A percentile compares a stretch with the other conserved stretches of the same genome.
Evolutionary conservation across 1,140 invertebrate species (phyloP).

Genomic region (Venustaconcha ellipsiformis): DNA sequence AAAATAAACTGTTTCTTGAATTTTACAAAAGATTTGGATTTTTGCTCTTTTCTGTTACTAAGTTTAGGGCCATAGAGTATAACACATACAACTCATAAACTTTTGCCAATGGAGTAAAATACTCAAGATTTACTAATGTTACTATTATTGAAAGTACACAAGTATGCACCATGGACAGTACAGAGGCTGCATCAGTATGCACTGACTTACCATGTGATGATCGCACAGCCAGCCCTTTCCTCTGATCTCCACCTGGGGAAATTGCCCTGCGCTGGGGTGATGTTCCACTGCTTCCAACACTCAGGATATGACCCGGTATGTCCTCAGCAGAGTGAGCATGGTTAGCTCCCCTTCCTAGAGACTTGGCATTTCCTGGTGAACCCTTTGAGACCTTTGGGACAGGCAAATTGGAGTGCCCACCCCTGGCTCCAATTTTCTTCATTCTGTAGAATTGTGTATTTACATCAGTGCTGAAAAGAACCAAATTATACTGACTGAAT

Average conservation of each 20-base stretch:
- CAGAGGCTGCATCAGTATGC: neutral
- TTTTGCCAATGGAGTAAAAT: neutral
- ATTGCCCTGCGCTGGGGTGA: slow-evolving; percentile 40
- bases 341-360: slow-evolving; percentile 38
- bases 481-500: too few species aligned
- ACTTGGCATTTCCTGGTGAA: slow-evolving; percentile 46
- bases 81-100: too few species aligned
- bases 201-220: slow-evolving; percentile 33
- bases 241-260: slow-evolving; percentile 41
- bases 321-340: slow-evolving; percentile 57
- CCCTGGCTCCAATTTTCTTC: slow-evolving; percentile 42
- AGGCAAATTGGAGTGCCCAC: slow-evolving; percentile 51
- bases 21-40: too few species aligned
- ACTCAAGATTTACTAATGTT: neutral
- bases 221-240: slow-evolving; percentile 37
- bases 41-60: too few species aligned
- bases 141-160: neutral
- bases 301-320: slow-evolving; percentile 43
- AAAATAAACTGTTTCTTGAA: too few species aligned
- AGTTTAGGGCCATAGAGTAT: too few species aligned
- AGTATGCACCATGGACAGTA: neutral
- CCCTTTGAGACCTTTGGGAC: slow-evolving; percentile 50
- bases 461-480: too few species aligned
- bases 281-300: slow-evolving; percentile 20
- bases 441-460: neutral